Evolutionary conservation across 35 echinoderm and acorn worm species (phyloP), one percentile per base, ranked within the genome.

Genomic region (Strongylocentrotus purpuratus): DNA sequence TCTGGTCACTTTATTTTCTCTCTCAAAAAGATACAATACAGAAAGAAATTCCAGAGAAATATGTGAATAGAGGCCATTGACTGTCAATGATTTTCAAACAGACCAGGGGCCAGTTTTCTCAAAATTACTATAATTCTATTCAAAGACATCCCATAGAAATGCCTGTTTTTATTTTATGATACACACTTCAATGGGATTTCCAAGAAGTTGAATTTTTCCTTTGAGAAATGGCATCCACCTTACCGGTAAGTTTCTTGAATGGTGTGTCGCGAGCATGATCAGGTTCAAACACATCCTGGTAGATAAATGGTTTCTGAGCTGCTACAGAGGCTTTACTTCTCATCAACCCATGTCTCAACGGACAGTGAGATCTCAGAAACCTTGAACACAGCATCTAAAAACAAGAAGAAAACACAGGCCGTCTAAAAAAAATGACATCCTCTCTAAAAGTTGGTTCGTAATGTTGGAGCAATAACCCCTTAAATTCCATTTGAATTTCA

Each of bases 211-310:
- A 41, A 41, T 1, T 41, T 41, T 1, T 41, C 35, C n/a, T n/a
- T 41, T 41, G 35, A 41, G 35, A 41, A 41, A 41, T 41, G 35
- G 3, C 35, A 1, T 41, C 35, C 35, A 41, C 17, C 32, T 47
- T 95, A 99, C 98, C 98, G 94, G 96, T 97, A 25, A 99, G 94
- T 92, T 96, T 97, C 48, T 96, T 99, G 86, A 88, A 99, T 28
- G 92, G 94, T n/a, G 97, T 97, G 7, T 95, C 96, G 46, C 94
- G 58, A 20, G 94, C 35, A 11, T 90, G 33, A 22, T 97, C 96
- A 58, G 97, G 86, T 61, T 97, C 31, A 86, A 97, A 95, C 46
- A 99, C 70, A 90, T 99, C 95, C 93, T 99, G 94, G 92, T 99
- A 99, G 31, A 93, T 48, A 86, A 99, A 99, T 22, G 98, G 96